A percentile compares a stretch with the other conserved stretches of the same genome.
These are phyloP conservation scores for Ornithoptera priamus DNA, from an alignment of 2,888 invertebrate species.

Conservation along the genomic window DNA sequence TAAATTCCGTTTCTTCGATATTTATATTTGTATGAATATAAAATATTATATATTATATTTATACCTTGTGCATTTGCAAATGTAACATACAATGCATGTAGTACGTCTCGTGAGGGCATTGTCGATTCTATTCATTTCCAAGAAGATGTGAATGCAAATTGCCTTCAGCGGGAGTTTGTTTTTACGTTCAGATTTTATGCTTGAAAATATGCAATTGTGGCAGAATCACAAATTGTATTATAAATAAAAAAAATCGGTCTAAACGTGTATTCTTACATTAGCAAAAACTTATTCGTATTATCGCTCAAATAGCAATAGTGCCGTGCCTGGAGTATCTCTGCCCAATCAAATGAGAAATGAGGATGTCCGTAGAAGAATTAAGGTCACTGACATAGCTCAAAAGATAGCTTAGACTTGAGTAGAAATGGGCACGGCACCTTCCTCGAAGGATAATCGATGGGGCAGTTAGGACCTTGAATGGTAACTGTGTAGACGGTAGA, in stretches of 20 bases:
- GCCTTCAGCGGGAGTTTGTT: neutral
- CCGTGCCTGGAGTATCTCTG: too few relatives aligned
- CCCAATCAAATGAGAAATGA: too few relatives aligned
- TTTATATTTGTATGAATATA: neutral
- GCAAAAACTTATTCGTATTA: too few relatives aligned
- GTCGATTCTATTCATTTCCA: conserved; percentile 16
- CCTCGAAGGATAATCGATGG: too few relatives aligned
- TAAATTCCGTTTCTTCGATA: neutral
- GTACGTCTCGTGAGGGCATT: neutral
- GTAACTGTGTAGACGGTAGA: too few relatives aligned
- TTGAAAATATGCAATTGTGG: neutral
- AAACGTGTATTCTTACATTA: too few relatives aligned
- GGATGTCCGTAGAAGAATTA: too few relatives aligned
- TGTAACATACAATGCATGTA: neutral
- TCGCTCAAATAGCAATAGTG: too few relatives aligned
- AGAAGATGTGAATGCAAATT: conserved; percentile 18
- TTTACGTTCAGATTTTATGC: neutral
- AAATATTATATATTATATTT: neutral
- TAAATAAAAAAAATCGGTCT: neutral
- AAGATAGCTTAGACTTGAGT: too few relatives aligned
- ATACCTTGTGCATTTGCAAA: neutral
- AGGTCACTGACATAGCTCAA: too few relatives aligned
- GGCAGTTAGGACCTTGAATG: too few relatives aligned
- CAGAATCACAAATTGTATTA: neutral
- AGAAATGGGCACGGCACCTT: too few relatives aligned